Conservation (phyloP, 2,888 invertebrate species). For the Melanchra persicariae region DNA sequence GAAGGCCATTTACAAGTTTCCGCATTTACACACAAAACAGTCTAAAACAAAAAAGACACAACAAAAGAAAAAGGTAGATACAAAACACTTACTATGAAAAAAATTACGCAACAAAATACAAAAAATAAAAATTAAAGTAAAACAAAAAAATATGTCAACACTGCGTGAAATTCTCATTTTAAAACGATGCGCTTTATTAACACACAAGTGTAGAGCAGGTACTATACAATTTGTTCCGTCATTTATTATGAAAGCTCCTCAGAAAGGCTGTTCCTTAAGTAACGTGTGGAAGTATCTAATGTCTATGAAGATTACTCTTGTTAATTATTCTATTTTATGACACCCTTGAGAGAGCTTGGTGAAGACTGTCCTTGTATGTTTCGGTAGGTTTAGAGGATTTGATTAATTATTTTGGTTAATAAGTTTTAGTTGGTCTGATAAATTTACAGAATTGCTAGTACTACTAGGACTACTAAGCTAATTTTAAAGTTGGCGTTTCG, state of each 20-base stretch:
- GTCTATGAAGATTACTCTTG: slow-evolving; percentile 29
- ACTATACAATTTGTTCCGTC: neutral
- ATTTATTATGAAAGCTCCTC: slow-evolving; percentile 19
- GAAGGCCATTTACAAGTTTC: too few species aligned
- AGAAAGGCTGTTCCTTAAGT: slow-evolving; percentile 14
- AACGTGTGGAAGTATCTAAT: slow-evolving; percentile 15
- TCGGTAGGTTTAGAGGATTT: neutral
- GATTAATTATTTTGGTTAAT: slow-evolving; percentile 2
- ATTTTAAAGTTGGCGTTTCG: too few species aligned
- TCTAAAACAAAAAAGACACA: too few species aligned
- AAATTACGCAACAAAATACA: too few species aligned
- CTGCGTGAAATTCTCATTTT: too few species aligned
- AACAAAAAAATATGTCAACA: too few species aligned
- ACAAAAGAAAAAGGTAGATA: too few species aligned
- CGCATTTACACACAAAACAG: too few species aligned
- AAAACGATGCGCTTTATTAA: too few species aligned
- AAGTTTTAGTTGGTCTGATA: neutral
- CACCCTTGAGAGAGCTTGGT: slow-evolving; percentile 11
- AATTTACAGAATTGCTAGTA: neutral
- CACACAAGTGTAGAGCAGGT: too few species aligned
- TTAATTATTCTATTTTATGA: slow-evolving; percentile 40
- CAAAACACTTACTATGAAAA: too few species aligned
- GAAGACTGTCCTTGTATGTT: slow-evolving; percentile 6
- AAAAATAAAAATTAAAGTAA: too few species aligned
- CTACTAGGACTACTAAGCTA: neutral